Conservation (phyloP, 2,113 vertebrate species). For the Myotis lucifugus region DNA sequence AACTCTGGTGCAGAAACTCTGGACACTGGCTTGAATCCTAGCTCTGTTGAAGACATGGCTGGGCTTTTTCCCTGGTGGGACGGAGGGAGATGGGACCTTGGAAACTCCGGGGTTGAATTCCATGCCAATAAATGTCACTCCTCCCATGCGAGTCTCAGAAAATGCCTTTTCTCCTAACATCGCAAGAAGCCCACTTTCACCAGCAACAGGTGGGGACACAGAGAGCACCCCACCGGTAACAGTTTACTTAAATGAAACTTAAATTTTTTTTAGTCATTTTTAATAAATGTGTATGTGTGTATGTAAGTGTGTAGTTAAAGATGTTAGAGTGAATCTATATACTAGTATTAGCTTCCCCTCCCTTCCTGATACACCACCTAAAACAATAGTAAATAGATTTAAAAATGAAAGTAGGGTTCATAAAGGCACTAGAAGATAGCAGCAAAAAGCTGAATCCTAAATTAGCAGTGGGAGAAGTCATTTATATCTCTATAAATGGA, state of each 20-base stretch:
- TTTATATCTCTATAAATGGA: not conserved
- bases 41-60: not conserved
- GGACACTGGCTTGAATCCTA: not conserved
- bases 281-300: not conserved
- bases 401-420: not conserved
- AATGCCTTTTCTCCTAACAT: not conserved
- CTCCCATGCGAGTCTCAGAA: not conserved
- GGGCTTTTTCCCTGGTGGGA: not conserved
- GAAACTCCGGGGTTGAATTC: not conserved
- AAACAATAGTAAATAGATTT: conserved; percentile 18
- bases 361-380: not conserved
- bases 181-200: not conserved
- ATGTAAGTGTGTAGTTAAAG: not conserved
- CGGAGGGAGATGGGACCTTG: not conserved
- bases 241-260: not conserved
- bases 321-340: not conserved
- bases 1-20: not conserved
- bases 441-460: conserved; percentile 5
- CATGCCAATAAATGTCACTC: not conserved
- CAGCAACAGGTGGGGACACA: not conserved
- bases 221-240: not conserved
- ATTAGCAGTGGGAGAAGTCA: not conserved
- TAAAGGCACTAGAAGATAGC: not conserved
- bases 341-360: not conserved
- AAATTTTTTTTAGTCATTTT: not conserved